Evolutionary conservation across 2,888 invertebrate species (phyloP).

Genomic region (Stenolophus ochropezus): DNA sequence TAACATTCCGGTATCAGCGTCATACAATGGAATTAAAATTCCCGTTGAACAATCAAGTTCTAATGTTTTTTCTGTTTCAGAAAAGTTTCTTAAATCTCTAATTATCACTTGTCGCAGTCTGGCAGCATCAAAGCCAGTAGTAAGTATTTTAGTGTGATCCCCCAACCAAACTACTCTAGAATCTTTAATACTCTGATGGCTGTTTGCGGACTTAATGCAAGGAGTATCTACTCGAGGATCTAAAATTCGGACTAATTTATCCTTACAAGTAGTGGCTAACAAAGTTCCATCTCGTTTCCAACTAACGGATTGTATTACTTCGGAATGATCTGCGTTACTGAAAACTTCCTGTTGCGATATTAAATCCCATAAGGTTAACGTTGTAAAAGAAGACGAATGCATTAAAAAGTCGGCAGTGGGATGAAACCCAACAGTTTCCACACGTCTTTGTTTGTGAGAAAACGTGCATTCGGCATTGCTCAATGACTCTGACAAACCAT

Average conservation of each 20-base stretch:
- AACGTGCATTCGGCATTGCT: slow-evolving; percentile 87
- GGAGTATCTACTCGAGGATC: slow-evolving; percentile 84
- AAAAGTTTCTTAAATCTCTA: slow-evolving; percentile 89
- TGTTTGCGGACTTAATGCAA: slow-evolving; percentile 80
- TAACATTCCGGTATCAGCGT: slow-evolving; percentile 95
- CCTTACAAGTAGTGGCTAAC: slow-evolving; percentile 92
- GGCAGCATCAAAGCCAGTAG: slow-evolving; percentile 92
- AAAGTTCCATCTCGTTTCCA: slow-evolving; percentile 92
- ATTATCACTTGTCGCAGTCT: slow-evolving; percentile 92
- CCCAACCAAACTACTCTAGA: slow-evolving; percentile 94
- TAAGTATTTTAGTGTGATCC: slow-evolving; percentile 86
- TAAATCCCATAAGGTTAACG: slow-evolving; percentile 91
- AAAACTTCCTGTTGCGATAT: slow-evolving; percentile 87
- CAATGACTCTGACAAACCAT: slow-evolving; percentile 84
- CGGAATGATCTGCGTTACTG: slow-evolving; percentile 82
- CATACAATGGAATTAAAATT: slow-evolving; percentile 93
- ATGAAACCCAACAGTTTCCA: slow-evolving; percentile 94
- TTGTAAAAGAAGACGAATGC: slow-evolving; percentile 88
- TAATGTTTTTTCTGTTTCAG: slow-evolving; percentile 84
- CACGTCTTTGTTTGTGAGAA: slow-evolving; percentile 87
- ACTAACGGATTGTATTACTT: slow-evolving; percentile 91
- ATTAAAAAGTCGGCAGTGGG: slow-evolving; percentile 93
- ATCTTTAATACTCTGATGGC: slow-evolving; percentile 94
- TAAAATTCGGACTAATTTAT: slow-evolving; percentile 89
- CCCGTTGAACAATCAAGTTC: slow-evolving; percentile 92